Evolutionary conservation across 2,888 invertebrate species (phyloP).

Genomic region (Rotaria sp.): DNA sequence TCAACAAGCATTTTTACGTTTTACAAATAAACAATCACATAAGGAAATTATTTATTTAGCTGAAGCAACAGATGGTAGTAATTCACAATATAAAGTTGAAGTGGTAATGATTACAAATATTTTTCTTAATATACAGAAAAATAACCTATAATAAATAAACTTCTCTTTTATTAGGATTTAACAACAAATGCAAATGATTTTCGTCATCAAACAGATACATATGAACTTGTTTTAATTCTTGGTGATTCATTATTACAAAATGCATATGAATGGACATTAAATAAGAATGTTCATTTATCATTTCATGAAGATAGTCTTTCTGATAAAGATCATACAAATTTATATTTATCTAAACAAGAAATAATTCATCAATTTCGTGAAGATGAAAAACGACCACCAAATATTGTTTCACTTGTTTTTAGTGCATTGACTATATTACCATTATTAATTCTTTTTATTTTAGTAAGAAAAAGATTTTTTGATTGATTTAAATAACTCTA

Average conservation of each 20-base stretch:
- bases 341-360: slow-evolving; percentile 60
- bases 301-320: slow-evolving; percentile 55
- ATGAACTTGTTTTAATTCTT: slow-evolving; percentile 73
- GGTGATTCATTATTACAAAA: slow-evolving; percentile 84
- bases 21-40: slow-evolving; percentile 60
- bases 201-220: slow-evolving; percentile 68
- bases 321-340: slow-evolving; percentile 41
- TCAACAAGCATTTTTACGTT: slow-evolving; percentile 54
- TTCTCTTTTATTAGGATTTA: slow-evolving; percentile 61
- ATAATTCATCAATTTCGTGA: slow-evolving; percentile 77
- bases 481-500: no score
- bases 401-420: slow-evolving; percentile 78
- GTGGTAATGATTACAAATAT: not conserved
- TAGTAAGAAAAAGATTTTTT: slow-evolving; percentile 57
- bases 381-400: slow-evolving; percentile 82
- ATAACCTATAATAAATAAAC: no score
- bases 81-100: slow-evolving; percentile 43
- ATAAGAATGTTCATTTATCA: slow-evolving; percentile 58
- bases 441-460: slow-evolving; percentile 66
- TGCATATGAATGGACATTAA: slow-evolving; percentile 78
- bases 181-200: slow-evolving; percentile 73
- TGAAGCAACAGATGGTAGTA: slow-evolving; percentile 66
- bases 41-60: slow-evolving; percentile 87
- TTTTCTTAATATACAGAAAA: slow-evolving; percentile 56
- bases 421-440: slow-evolving; percentile 75